A percentile compares a stretch with the other conserved stretches of the same genome.
These are phyloP conservation scores for Antennarius maculatus DNA, from an alignment of 2,797 vertebrate species.

Conservation along the genomic window DNA sequence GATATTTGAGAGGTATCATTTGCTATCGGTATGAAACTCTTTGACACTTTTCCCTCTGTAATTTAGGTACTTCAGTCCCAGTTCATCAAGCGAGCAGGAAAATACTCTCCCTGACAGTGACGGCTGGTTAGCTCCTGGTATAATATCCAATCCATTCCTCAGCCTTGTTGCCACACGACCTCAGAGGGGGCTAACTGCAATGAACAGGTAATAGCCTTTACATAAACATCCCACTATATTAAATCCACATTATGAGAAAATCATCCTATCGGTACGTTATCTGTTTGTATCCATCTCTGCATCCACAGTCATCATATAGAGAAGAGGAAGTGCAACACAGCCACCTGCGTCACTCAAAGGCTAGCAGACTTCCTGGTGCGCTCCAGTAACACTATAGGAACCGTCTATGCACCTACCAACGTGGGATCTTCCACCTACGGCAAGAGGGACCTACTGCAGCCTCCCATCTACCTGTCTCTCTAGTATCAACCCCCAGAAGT, in stretches of 20 bases:
- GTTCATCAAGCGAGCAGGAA: conserved; percentile 72
- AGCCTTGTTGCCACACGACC: conserved; percentile 66
- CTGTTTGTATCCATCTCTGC: neutral
- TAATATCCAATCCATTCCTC: conserved; percentile 76
- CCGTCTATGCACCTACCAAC: conserved; percentile 85
- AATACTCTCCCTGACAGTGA: conserved; percentile 67
- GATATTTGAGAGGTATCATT: conserved; percentile 55
- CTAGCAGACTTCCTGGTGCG: conserved; percentile 90
- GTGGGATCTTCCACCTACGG: conserved; percentile 90
- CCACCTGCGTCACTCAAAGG: conserved; percentile 90
- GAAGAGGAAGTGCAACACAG: conserved; percentile 90
- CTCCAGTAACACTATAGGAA: conserved; percentile 85
- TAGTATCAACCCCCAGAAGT: conserved; percentile 63
- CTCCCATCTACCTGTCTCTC: conserved; percentile 68
- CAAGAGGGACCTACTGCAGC: conserved; percentile 82
- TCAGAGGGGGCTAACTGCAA: conserved; percentile 64
- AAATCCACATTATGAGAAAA: neutral
- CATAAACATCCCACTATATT: neutral
- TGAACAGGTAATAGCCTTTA: conserved; percentile 74
- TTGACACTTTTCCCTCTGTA: conserved; percentile 46
- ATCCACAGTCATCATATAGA: conserved; percentile 77
- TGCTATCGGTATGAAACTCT: conserved; percentile 41
- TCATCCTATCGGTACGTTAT: neutral
- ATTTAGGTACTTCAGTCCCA: conserved; percentile 78
- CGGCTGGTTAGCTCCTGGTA: conserved; percentile 72